A percentile compares a stretch with the other conserved stretches of the same genome.
Conservation (phyloP, 1,140 invertebrate species). For the Elysia chlorotica region DNA sequence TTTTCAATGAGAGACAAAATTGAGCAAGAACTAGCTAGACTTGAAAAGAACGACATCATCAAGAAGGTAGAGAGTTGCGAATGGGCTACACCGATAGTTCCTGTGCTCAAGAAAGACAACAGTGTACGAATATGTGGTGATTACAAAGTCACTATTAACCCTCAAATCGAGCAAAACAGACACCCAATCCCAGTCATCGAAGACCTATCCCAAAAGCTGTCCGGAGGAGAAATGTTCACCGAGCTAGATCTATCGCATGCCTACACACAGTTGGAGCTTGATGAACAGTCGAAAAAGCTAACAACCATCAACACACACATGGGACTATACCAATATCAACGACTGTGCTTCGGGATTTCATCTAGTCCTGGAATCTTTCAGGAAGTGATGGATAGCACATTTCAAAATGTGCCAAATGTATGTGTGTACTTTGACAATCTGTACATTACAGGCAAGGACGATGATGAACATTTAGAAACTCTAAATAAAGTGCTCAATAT, state of each 20-base stretch:
- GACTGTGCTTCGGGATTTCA: too few relatives aligned
- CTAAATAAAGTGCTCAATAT: background rate
- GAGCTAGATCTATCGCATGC: constrained; percentile 44
- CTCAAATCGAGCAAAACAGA: background rate
- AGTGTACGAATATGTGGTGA: constrained; percentile 41
- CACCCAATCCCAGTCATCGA: constrained; percentile 45
- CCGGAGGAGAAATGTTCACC: constrained; percentile 27
- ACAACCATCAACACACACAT: constrained; percentile 42
- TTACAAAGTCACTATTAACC: background rate
- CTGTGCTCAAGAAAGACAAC: constrained; percentile 62
- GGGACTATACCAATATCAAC: too few relatives aligned
- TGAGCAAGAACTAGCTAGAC: constrained; percentile 52
- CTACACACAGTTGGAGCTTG: constrained; percentile 41
- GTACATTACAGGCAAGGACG: background rate
- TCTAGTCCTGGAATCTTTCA: constrained; percentile 28
- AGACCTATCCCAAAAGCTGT: constrained; percentile 29
- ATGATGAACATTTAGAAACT: background rate
- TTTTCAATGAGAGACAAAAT: constrained; percentile 57
- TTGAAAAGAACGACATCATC: constrained; percentile 56
- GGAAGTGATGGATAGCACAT: background rate
- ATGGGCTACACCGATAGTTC: constrained; percentile 66
- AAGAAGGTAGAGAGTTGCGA: constrained; percentile 54
- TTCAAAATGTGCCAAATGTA: background rate
- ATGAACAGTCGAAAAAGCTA: constrained; percentile 32
- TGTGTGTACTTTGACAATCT: background rate